phyloP scores from a whole-genome alignment of 2,113 vertebrate species.

The Microcebus griseorufus region DNA sequence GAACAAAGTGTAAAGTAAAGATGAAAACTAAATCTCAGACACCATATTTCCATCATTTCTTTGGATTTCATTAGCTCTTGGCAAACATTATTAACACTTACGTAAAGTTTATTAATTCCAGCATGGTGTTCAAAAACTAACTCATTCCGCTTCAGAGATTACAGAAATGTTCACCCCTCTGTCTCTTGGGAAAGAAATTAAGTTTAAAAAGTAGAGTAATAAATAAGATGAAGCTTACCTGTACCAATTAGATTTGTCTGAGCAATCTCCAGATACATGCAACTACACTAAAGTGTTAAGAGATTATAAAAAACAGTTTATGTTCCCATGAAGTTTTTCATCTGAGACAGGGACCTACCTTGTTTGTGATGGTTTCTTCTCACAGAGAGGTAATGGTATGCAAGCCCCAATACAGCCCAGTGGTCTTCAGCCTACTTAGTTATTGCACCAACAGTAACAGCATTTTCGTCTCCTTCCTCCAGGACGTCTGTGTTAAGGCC shows the following conservation, averaged over 20 bases:
- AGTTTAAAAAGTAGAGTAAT: not conserved
- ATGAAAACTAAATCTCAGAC: not conserved
- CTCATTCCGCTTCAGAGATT: not conserved
- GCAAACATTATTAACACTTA: slow-evolving; percentile 33
- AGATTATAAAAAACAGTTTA: not conserved
- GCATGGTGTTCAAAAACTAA: slow-evolving; percentile 19
- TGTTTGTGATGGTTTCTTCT: not conserved
- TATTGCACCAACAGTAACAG: not conserved
- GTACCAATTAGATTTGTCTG: not conserved
- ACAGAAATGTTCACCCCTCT: slow-evolving; percentile 26
- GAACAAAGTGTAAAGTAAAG: slow-evolving; percentile 9
- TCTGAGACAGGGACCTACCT: not conserved
- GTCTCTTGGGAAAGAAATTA: not conserved
- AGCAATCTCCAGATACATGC: not conserved
- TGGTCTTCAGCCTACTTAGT: not conserved
- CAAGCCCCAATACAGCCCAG: not conserved
- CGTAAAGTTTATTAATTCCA: slow-evolving; percentile 4
- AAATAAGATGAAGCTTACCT: not conserved
- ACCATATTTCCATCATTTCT: not conserved
- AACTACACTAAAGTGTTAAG: not conserved
- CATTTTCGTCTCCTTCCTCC: not conserved
- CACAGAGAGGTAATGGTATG: not conserved
- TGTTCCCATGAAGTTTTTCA: not conserved
- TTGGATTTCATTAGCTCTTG: slow-evolving; percentile 12
- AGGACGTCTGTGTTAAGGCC: slow-evolving; percentile 96